Evolutionary conservation across 2,797 vertebrate genomes (phyloP), one percentile per base, ranked within the genome.

Genomic region (Sternarchorhynchus goeldii): DNA sequence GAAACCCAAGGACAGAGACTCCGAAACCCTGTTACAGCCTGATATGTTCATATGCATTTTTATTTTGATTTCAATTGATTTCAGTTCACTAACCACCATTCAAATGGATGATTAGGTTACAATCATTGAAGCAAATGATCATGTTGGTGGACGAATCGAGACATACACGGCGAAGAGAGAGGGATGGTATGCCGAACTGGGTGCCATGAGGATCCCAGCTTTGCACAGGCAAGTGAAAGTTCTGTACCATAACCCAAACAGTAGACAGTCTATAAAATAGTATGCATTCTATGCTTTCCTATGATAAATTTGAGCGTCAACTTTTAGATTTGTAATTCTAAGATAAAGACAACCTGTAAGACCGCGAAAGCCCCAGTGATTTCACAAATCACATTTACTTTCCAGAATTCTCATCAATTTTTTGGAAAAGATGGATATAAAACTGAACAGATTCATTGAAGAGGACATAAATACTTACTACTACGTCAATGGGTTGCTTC

Each of bases 151-250:
- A 67, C 92, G 95, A 7, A 91, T 96, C 81, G 78, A 91, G 77
- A 96, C 95, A 1, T 91, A 92, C 86, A 92, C 93, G 82, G 88
- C 94, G 76, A 85, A 6, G n/a, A 88, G 17, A 73, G 93, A 93
- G 0, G 92, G 93, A 81, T 95, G 95, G 94, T 94, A 91, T 21
- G 94, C 92, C 75, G 95, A 96, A 66, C 50, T 95, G 56, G 95
- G 94, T 0, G 92, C 95, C 68, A 96, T 96, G 95, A 92, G 95
- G 81, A 95, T 96, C 84, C 94, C 95, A 68, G 90, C 56, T 80
- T 94, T 94, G 2, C 94, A 96, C 81, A 90, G 86, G 95, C 95
- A 81, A 91, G 92, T 86, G 55, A 5, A 31, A 20, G 16, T 64
- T 64, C 39, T 12, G 16, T 32, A 50, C 2, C 17, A 16, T n/a